Percentiles rank a stretch among this genome's conserved stretches.
Conservation (phyloP, 2,797 vertebrate genomes). For the Sciurus carolinensis region DNA sequence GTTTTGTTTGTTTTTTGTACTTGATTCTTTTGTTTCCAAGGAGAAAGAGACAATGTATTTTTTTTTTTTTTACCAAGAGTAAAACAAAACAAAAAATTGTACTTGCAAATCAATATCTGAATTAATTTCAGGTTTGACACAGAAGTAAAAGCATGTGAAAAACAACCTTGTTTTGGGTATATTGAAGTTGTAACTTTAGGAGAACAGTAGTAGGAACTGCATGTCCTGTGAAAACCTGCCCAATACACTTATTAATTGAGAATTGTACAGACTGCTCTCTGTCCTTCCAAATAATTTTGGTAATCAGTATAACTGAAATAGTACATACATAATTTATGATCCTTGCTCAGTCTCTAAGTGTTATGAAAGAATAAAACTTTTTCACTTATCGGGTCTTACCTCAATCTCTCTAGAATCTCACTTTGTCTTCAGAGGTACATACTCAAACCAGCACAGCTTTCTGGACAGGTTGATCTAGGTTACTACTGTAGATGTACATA, state of each 20-base stretch:
- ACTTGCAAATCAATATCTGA: not conserved
- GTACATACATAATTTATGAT: not conserved
- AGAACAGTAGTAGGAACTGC: not conserved
- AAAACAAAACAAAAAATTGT: conserved; percentile 15
- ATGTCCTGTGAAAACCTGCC: not conserved
- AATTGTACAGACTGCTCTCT: not conserved
- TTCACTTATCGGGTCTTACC: not conserved
- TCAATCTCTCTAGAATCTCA: not conserved
- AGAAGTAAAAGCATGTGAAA: conserved; percentile 41
- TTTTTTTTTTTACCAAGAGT: conserved; percentile 22
- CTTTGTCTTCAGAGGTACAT: not conserved
- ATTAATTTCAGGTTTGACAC: conserved; percentile 43
- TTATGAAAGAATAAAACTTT: conserved; percentile 46
- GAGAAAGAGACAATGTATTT: conserved; percentile 38
- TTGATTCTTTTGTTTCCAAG: conserved; percentile 6
- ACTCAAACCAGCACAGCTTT: not conserved
- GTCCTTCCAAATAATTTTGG: conserved; percentile 16
- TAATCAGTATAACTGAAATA: not conserved
- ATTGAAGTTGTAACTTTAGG: not conserved
- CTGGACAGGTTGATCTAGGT: not conserved
- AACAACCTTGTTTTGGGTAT: not conserved
- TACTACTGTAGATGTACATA: not conserved
- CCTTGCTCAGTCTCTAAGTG: not conserved
- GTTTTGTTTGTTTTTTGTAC: not conserved
- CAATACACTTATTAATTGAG: not conserved